phyloP scores from a whole-genome alignment of 2,888 invertebrate species.

The Blera fallax region DNA sequence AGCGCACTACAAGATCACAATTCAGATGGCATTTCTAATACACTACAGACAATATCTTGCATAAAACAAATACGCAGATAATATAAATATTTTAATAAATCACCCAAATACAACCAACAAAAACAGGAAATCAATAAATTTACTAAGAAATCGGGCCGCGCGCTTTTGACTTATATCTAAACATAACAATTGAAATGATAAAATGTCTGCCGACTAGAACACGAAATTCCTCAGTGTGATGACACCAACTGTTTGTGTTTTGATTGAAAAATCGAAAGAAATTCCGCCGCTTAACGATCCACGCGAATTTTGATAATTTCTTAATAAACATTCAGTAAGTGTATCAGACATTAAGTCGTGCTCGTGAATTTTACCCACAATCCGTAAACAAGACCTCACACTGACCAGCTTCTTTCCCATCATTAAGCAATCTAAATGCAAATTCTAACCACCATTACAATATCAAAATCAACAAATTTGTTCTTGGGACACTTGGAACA shows the following conservation, averaged over 20 bases:
- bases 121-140: background rate
- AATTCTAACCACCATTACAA: constrained; percentile 10
- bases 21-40: too few species aligned
- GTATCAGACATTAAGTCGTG: constrained; percentile 24
- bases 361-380: constrained; percentile 44
- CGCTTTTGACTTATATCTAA: background rate
- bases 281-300: constrained; percentile 37
- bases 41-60: background rate
- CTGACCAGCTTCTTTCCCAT: background rate
- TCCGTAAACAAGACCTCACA: constrained; percentile 55
- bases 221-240: constrained; percentile 15
- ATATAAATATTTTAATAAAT: background rate
- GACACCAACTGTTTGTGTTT: constrained; percentile 45
- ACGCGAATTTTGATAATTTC: constrained; percentile 58
- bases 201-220: background rate
- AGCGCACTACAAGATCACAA: too few species aligned
- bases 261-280: constrained; percentile 6
- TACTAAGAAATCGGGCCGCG: background rate
- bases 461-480: constrained; percentile 4
- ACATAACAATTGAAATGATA: background rate
- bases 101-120: background rate
- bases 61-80: background rate
- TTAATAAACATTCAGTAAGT: constrained; percentile 52
- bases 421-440: constrained; percentile 12
- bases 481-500: constrained; percentile 7